Evolutionary conservation across 2,797 vertebrate species (phyloP).

Genomic region (Sebastes kiyomatsui): DNA sequence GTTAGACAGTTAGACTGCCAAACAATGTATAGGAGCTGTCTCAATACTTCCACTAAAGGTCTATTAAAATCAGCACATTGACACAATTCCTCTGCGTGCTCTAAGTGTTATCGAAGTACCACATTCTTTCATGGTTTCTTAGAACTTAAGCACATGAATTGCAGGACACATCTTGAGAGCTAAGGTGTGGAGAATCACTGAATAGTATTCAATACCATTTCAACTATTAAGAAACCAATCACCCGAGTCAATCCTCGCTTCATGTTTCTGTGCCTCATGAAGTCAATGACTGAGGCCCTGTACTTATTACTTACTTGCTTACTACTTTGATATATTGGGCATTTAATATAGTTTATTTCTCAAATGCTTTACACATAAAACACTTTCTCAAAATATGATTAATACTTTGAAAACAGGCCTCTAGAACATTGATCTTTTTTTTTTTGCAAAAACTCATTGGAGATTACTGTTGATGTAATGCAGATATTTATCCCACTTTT

Average conservation of each 20-base stretch:
- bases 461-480: neutral
- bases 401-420: neutral
- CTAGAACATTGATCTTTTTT: constrained; percentile 8
- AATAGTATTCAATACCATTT: constrained; percentile 19
- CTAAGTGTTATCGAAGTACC: neutral
- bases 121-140: constrained; percentile 22
- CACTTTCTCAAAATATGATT: neutral
- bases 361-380: constrained; percentile 3
- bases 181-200: constrained; percentile 21
- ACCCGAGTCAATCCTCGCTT: neutral
- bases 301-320: no score
- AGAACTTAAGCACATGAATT: constrained; percentile 15
- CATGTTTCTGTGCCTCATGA: constrained; percentile 6
- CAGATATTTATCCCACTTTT: constrained; percentile 2
- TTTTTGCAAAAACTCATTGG: neutral
- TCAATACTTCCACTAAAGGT: constrained; percentile 8
- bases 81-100: neutral
- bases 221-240: constrained; percentile 18
- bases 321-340: neutral
- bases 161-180: constrained; percentile 4
- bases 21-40: neutral
- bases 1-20: neutral
- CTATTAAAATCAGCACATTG: constrained; percentile 16
- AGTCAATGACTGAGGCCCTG: neutral
- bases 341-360: neutral